Base-by-base conservation (phyloP, 2,888 invertebrate species). In the Ommatoiulus sabulosus region DNA sequence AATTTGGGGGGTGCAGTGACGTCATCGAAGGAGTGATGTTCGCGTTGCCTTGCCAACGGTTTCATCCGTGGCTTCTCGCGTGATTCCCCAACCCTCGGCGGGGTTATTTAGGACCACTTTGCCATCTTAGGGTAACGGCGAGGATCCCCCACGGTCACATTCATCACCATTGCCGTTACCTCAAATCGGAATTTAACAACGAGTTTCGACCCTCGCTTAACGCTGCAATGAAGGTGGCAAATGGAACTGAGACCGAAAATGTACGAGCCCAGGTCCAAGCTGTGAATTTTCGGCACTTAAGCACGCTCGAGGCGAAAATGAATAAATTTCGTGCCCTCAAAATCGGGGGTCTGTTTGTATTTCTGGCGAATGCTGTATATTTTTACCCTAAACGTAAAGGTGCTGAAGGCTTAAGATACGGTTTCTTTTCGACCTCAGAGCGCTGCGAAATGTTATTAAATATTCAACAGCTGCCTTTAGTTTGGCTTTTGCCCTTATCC, bases 131-230 rank as follows among this genome's bases (percentile, higher is more conserved):
- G 52, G 52, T 52, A 52, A 52, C 52, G 52, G 52, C 10, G 52
- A 52, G 10, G 52, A 52, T 52, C 52, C 52, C 52, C 52, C 52
- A 52, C 17, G 52, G 52, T 52, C 52, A 52, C 52, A 52, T 52
- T 52, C 52, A 52, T 52, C 52, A 52, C 52, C 15, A 52, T 52
- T 12, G 52, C 52, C 46, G 52, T 52, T 52, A 52, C 52, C 52
- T 52, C 52, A 52, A 52, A 52, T 52, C 52, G 52, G 52, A 52
- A 52, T 52, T 52, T 52, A 52, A 52, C 52, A 52, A 52, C 52
- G 52, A 52, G 52, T 52, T 52, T 52, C 10, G 52, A 52, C 52
- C 52, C 52, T 52, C 17, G 52, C 52, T 52, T 52, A 52, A 52
- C 10, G n/a, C n/a, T n/a, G n/a, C n/a, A n/a, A 10, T 17, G 52